These are phyloP conservation scores for Crocidura indochinensis DNA, from an alignment of 2,797 vertebrate species.

Conservation along the genomic window DNA sequence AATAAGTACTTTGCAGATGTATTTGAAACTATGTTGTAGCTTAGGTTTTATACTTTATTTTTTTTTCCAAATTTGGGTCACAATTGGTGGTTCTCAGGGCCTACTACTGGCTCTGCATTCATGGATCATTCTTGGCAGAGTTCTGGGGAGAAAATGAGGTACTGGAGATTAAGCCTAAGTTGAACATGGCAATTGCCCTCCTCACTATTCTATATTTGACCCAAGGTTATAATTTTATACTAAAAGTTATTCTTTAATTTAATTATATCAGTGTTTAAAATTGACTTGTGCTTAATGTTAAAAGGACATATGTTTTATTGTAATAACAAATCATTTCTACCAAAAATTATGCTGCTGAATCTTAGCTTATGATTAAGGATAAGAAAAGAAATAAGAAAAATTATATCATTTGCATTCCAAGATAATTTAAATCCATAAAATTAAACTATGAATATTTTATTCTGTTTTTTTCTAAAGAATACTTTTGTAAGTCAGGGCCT, in stretches of 20 bases:
- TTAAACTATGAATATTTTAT: constrained; percentile 38
- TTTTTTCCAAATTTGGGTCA: too few relatives aligned
- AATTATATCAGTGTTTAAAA: constrained; percentile 39
- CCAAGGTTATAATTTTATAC: constrained; percentile 32
- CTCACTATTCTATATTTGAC: too few relatives aligned
- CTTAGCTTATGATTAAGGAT: constrained; percentile 28
- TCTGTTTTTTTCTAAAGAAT: constrained; percentile 1
- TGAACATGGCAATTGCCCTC: too few relatives aligned
- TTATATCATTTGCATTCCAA: neutral
- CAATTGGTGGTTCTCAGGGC: too few relatives aligned
- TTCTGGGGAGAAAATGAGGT: too few relatives aligned
- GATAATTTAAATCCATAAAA: constrained; percentile 39
- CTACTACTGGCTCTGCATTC: too few relatives aligned
- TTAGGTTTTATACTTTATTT: neutral
- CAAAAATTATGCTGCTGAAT: neutral
- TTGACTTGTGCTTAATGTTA: constrained; percentile 10
- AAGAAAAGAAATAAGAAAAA: constrained; percentile 20
- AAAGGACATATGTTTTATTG: neutral
- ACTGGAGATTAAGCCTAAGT: too few relatives aligned
- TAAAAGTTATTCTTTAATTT: constrained; percentile 45
- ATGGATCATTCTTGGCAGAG: too few relatives aligned
- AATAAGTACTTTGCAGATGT: constrained; percentile 29
- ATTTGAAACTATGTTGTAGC: constrained; percentile 35
- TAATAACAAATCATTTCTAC: constrained; percentile 3
- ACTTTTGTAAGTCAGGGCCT: neutral